A percentile compares a stretch with the other conserved stretches of the same genome.
Evolutionary conservation across 2,888 invertebrate species (phyloP).

Genomic region (Dicranocentrus wangi): DNA sequence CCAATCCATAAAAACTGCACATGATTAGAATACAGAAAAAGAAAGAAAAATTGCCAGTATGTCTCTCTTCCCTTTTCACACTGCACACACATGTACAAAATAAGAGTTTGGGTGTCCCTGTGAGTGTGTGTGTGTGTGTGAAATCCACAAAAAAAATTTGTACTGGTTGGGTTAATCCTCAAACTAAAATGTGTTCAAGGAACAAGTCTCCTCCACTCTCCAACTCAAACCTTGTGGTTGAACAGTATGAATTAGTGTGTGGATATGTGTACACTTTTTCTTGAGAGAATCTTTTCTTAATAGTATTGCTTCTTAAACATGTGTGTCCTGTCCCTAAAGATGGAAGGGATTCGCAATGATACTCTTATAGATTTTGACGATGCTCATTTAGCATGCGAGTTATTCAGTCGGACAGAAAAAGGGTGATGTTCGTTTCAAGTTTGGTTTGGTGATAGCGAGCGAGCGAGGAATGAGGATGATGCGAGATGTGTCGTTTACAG

Average conservation of each 20-base stretch:
- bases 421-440: constrained; percentile 7
- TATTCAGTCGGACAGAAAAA: background rate
- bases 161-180: constrained; percentile 24
- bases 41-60: constrained; percentile 26
- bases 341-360: constrained; percentile 17
- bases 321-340: background rate
- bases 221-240: background rate
- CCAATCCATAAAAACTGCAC: constrained; percentile 43
- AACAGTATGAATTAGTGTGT: constrained; percentile 4
- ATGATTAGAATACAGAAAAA: constrained; percentile 44
- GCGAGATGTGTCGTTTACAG: constrained; percentile 44
- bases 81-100: background rate
- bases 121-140: constrained; percentile 18
- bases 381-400: background rate
- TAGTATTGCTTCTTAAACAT: background rate
- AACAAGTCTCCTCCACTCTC: constrained; percentile 41
- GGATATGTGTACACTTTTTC: background rate
- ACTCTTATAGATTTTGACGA: too few species aligned
- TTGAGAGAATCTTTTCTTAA: constrained; percentile 2
- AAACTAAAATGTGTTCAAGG: constrained; percentile 54
- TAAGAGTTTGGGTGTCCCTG: constrained; percentile 20
- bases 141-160: constrained; percentile 38
- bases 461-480: too few species aligned
- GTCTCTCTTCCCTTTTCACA: background rate
- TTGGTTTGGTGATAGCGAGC: constrained; percentile 22